Base-by-base conservation (phyloP, 2,797 vertebrate species). In the Premnoplex brunnescens region DNA sequence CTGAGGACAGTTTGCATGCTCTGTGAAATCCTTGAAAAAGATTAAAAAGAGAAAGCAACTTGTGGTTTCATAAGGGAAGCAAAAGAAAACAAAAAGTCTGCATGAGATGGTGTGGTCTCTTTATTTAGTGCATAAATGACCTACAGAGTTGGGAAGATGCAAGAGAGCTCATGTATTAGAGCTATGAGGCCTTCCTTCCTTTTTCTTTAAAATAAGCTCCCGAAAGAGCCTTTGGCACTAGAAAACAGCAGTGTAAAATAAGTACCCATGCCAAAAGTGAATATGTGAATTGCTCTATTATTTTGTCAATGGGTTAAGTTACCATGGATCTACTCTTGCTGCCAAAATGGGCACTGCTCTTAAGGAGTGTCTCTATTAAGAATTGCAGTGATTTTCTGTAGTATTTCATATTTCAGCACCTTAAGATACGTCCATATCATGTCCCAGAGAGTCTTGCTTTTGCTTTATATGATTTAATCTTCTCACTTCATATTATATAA, bases 291-390 rank as follows among this genome's bases (percentile, higher is more conserved):
- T 85, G 26, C 7, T 89, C 24, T 68, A 18, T 28, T 62, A 44
- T n/a, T 44, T 52, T 71, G 9, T 54, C 60, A 39, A n/a, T 44
- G 30, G 18, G 20, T 85, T 89, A 77, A 77, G 54, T 56, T 80
- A 52, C 10, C 8, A 20, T 3, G 71, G 28, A 51, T 43, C 9
- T 37, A 30, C 37, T 28, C 3, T 64, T 78, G 67, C 37, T 76
- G 51, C 14, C 34, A 67, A 63, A 75, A 69, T 28, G 10, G 26
- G 6, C 0, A 0, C 4, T 83, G 6, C 15, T 63, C 4, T 73
- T 89, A 46, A 14, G 0, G 24, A 60, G 9, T 46, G 9, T 24
- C 24, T 75, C 34, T 77, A 30, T 36, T 79, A 73, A 54, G 8
- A 78, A 66, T 7, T 63, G 9, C 22, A 74, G 10, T 54, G 54